phyloP scores from a whole-genome alignment of 2,113 vertebrate species.

The Ornithorhynchus anatinus region DNA sequence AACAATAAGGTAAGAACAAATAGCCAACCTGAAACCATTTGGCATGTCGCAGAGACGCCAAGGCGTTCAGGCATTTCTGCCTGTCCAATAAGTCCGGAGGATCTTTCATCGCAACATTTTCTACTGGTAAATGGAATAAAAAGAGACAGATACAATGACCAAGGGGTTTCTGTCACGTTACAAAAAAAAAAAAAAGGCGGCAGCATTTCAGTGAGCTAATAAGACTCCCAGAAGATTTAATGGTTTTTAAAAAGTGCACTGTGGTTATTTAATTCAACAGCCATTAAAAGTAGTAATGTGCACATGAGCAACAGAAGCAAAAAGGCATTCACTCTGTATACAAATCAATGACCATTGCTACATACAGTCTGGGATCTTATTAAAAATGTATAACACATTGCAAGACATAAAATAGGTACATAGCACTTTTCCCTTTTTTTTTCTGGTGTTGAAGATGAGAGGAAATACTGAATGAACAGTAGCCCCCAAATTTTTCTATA shows the following conservation, averaged over 20 bases:
- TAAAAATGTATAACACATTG: constrained; percentile 70
- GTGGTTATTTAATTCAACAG: constrained; percentile 67
- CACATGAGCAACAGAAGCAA: constrained; percentile 65
- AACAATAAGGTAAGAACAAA: constrained; percentile 89
- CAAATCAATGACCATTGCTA: constrained; percentile 64
- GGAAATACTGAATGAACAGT: background rate
- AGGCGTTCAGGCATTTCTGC: constrained; percentile 99
- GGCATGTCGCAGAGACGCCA: constrained; percentile 99
- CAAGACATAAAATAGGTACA: constrained; percentile 67
- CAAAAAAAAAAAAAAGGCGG: constrained; percentile 60
- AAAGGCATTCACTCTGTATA: constrained; percentile 63
- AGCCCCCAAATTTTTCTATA: background rate
- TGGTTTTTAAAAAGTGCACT: constrained; percentile 60
- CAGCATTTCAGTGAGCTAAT: constrained; percentile 74
- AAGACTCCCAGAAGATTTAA: constrained; percentile 74
- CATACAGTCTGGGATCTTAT: constrained; percentile 77
- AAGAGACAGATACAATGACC: constrained; percentile 82
- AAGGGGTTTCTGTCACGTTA: constrained; percentile 77
- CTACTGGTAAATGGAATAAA: constrained; percentile 90
- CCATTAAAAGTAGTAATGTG: constrained; percentile 66
- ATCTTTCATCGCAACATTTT: constrained; percentile 94
- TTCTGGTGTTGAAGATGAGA: too few species aligned
- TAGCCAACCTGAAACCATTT: constrained; percentile 99
- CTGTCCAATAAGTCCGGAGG: constrained; percentile 98
- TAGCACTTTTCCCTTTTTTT: constrained; percentile 56